These are phyloP conservation scores for Engystomops pustulosus DNA, from an alignment of 2,113 vertebrate genomes.

Conservation along the genomic window DNA sequence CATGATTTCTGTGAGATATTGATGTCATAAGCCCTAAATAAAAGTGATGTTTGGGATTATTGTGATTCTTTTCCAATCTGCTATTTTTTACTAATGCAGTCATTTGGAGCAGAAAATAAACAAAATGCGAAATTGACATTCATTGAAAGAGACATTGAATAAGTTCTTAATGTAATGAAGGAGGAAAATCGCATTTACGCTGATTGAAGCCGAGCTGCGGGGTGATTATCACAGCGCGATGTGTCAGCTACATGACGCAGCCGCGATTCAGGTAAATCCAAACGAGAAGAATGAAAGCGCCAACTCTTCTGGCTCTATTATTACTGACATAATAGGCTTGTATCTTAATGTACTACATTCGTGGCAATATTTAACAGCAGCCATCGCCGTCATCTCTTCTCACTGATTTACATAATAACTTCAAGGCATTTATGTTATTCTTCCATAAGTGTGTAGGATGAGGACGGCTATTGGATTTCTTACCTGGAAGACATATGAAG, in stretches of 20 bases:
- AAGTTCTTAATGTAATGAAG: slow-evolving; percentile 65
- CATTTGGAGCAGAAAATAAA: slow-evolving; percentile 2
- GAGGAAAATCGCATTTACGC: slow-evolving; percentile 31
- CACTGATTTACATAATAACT: not conserved
- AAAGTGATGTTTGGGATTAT: not conserved
- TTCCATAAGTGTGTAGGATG: not conserved
- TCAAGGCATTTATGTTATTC: not conserved
- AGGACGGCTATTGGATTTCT: not conserved
- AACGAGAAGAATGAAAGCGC: not conserved
- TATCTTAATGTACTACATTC: not conserved
- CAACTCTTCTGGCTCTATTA: not conserved
- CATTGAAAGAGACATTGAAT: slow-evolving; percentile 15
- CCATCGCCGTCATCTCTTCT: not conserved
- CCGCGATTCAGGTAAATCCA: not conserved
- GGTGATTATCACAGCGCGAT: slow-evolving; percentile 57
- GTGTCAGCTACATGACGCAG: slow-evolving; percentile 56
- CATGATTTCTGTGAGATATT: not conserved
- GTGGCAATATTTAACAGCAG: not conserved
- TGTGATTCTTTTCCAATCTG: too few species aligned
- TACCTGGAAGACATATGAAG: too few species aligned
- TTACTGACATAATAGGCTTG: not conserved
- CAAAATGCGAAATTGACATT: slow-evolving; percentile 21
- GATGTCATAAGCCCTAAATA: not conserved
- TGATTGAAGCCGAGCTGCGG: slow-evolving; percentile 54
- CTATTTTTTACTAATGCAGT: slow-evolving; percentile 24